phyloP scores from a whole-genome alignment of 2,113 vertebrate species.

The Onychostruthus taczanowskii region DNA sequence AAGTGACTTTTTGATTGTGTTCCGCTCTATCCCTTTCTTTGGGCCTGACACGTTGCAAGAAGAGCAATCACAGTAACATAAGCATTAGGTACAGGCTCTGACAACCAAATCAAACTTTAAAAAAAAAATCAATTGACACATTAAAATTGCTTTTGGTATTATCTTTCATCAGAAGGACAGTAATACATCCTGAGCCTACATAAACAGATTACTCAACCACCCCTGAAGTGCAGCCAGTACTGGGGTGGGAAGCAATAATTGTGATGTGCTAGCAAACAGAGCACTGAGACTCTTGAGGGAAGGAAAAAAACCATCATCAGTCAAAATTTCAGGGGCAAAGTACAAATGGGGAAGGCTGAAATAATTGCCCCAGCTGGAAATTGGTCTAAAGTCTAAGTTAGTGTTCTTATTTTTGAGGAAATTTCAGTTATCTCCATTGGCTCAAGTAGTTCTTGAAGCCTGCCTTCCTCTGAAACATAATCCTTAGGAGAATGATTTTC shows the following conservation, averaged over 20 bases:
- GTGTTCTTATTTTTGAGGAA: background rate
- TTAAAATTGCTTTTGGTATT: constrained; percentile 49
- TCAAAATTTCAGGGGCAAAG: background rate
- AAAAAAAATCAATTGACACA: constrained; percentile 1
- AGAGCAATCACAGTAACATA: constrained; percentile 16
- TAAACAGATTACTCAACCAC: constrained; percentile 32
- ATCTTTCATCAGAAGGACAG: constrained; percentile 12
- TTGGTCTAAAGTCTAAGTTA: background rate
- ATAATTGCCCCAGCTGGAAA: background rate
- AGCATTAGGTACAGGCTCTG: background rate
- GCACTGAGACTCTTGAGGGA: background rate
- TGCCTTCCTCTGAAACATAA: background rate
- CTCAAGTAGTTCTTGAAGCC: background rate
- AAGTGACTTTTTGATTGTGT: constrained; percentile 8
- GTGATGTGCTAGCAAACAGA: background rate
- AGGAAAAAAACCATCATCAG: background rate
- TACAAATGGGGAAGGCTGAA: background rate
- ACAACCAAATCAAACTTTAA: constrained; percentile 13
- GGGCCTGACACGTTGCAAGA: background rate
- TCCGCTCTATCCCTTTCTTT: background rate
- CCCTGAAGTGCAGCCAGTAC: constrained; percentile 5
- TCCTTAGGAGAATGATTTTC: background rate
- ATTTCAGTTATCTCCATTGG: background rate
- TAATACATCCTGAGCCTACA: background rate
- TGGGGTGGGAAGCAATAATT: background rate